phyloP scores from a whole-genome alignment of 2,797 vertebrate species.

The Cheirogaleus major region DNA sequence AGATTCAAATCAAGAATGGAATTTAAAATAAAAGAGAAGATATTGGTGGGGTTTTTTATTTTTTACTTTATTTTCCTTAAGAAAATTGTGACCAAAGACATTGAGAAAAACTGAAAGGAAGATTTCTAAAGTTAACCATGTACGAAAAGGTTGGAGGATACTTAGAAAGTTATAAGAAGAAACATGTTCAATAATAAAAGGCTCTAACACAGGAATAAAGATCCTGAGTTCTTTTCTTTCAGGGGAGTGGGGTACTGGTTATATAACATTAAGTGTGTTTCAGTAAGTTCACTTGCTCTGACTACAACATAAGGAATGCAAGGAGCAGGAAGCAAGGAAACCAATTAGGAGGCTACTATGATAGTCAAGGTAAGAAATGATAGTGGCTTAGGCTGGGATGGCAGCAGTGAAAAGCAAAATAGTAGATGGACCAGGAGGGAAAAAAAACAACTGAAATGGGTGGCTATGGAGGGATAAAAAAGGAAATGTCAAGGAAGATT shows the following conservation, averaged over 20 bases:
- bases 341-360: neutral
- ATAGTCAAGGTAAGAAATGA: neutral
- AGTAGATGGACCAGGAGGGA: neutral
- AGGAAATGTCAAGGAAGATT: neutral
- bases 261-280: neutral
- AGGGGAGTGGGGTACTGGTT: neutral
- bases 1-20: slow-evolving; percentile 19
- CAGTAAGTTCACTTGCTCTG: neutral
- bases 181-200: slow-evolving; percentile 2
- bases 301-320: neutral
- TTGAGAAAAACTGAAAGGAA: neutral
- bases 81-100: neutral
- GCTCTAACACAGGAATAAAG: neutral
- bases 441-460: neutral
- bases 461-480: neutral
- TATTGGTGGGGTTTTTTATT: neutral
- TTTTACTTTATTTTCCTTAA: neutral
- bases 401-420: neutral
- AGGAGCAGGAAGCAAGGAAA: neutral
- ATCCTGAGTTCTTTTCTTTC: neutral
- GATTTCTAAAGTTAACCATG: neutral
- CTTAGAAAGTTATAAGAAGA: neutral
- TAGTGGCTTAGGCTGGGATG: accelerated
- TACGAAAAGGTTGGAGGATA: neutral
- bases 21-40: neutral